Base-by-base conservation (phyloP, 1,140 invertebrate species). In the Liolophura sinensis region DNA sequence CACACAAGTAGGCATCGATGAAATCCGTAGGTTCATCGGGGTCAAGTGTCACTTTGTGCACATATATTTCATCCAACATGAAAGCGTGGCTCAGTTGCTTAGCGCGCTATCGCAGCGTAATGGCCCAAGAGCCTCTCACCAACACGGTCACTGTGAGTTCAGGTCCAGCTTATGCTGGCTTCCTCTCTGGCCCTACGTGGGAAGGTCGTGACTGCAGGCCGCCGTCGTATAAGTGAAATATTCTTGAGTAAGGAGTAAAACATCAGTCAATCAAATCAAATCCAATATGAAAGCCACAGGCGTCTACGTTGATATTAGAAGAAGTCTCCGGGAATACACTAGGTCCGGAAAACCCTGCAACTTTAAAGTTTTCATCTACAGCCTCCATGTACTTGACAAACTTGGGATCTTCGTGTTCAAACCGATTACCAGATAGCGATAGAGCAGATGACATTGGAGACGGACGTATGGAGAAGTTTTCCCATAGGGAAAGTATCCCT, bases 361-460 rank as follows among this genome's bases (percentile, higher is more conserved):
- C 40, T 60, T 0, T 6, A 9, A 65, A 49, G 1, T 65, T 61
- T 47, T 68, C 64, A 11, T 68, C 60, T 0, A 71, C 27, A 14
- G 52, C 60, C 0, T 65, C 18, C n/a, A 77, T 31, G 51, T 54
- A 67, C 12, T 60, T 46, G 5, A 52, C 16, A 63, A 74, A 77
- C 3, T 56, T 24, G 7, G 57, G 60, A 50, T 77, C 75, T 15
- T 64, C 57, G 47, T 90, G 88, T 52, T 89, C 88, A 80, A 95
- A 97, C 9, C 93, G 87, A 0, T 93, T 89, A n/a, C 92, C 92
- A 93, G 96, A 96, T 68, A 94, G n/a, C 88, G 47, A 97, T 89
- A 27, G 91, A 91, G 80, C 94, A 95, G 65, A 97, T 95, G 0
- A 97, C 93, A 81, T 97, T 97, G 77, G 91, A 93, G 60, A 96